Percentiles rank a stretch among this genome's conserved stretches.
Conservation (phyloP, 37 sponge, comb jelly and placozoan genomes). For the Beroe forskalii region DNA sequence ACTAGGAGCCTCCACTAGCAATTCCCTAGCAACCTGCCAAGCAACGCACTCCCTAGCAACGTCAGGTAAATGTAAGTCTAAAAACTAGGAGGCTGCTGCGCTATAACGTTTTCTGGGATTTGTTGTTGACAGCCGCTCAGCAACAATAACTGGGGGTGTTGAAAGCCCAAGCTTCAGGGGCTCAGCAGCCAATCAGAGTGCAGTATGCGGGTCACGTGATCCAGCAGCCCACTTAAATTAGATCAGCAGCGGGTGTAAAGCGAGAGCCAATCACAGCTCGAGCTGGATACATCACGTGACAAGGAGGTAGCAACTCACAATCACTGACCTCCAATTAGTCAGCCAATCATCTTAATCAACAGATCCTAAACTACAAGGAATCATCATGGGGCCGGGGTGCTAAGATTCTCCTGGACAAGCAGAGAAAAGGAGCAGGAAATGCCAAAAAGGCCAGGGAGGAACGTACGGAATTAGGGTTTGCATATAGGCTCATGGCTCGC, state of each 20-base stretch:
- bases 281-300: not conserved
- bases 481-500: too few species aligned
- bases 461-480: too few species aligned
- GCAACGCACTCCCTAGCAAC: too few species aligned
- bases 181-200: conserved; percentile 4
- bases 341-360: too few species aligned
- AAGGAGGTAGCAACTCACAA: too few species aligned
- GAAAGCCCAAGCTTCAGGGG: not conserved
- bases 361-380: too few species aligned
- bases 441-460: too few species aligned
- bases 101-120: conserved; percentile 5
- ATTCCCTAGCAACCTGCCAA: too few species aligned
- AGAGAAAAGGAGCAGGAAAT: too few species aligned
- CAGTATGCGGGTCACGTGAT: not conserved
- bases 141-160: conserved; percentile 42
- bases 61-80: conserved; percentile 29
- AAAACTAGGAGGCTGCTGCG: conserved; percentile 12
- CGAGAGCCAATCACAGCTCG: not conserved
- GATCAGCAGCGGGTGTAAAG: not conserved
- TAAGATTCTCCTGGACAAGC: too few species aligned
- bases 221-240: not conserved
- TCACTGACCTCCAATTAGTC: too few species aligned
- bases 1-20: not conserved
- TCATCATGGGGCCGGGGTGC: too few species aligned
- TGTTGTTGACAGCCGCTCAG: conserved; percentile 29